A percentile compares a stretch with the other conserved stretches of the same genome.
phyloP scores from a whole-genome alignment of 2,797 vertebrate genomes.

The Rhyacichthys aspro region DNA sequence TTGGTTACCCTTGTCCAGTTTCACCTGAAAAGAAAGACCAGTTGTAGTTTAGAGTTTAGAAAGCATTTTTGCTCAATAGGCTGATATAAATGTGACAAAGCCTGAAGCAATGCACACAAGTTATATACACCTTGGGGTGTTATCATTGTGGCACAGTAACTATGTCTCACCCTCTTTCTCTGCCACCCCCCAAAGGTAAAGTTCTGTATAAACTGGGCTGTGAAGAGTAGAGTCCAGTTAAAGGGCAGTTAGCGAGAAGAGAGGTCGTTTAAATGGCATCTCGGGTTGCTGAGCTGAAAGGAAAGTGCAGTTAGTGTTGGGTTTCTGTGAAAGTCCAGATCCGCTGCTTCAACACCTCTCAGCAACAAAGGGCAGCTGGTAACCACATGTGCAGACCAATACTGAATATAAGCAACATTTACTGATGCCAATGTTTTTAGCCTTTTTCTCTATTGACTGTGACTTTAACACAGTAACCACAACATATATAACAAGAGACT shows the following conservation, averaged over 20 bases:
- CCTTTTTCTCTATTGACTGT: background rate
- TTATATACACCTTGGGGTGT: background rate
- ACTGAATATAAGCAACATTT: background rate
- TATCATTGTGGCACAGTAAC: conserved; percentile 17
- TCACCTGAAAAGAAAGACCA: no score
- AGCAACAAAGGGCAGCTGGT: conserved; percentile 9
- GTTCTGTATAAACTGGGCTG: conserved; percentile 4
- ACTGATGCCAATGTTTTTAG: no score
- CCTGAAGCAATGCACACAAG: background rate
- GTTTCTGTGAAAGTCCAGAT: conserved; percentile 64
- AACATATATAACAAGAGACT: background rate
- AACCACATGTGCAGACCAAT: background rate
- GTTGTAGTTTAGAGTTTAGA: no score
- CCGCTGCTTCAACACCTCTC: conserved; percentile 30
- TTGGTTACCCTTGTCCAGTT: no score
- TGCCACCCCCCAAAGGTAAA: background rate
- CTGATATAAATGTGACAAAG: no score
- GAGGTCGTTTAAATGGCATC: conserved; percentile 54
- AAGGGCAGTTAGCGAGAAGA: conserved; percentile 48
- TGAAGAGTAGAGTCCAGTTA: conserved; percentile 29
- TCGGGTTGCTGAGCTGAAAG: conserved; percentile 57
- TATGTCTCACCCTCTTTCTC: background rate
- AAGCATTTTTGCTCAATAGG: no score
- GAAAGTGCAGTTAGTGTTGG: conserved; percentile 63
- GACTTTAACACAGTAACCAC: conserved; percentile 10